Conservation (phyloP, 2,113 vertebrate genomes). For the Tricholaema leucomelas region DNA sequence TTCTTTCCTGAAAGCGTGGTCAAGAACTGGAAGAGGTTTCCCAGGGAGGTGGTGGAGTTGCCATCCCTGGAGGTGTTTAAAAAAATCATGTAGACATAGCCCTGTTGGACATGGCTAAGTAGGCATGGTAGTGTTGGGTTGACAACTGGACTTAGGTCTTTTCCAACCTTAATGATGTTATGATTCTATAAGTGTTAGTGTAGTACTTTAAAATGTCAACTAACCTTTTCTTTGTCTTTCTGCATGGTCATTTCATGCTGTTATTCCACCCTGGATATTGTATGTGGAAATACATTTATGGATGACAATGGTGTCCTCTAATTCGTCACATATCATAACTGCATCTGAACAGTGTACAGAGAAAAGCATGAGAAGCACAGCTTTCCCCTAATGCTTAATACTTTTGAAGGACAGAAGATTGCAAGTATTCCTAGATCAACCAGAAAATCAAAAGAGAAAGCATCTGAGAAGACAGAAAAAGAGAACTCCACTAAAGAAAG, state of each 20-base stretch:
- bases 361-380: constrained; percentile 71
- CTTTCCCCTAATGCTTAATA: constrained; percentile 5
- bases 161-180: no score
- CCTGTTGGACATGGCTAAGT: no score
- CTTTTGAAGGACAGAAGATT: constrained; percentile 72
- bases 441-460: constrained; percentile 77
- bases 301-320: neutral
- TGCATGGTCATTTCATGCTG: neutral
- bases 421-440: constrained; percentile 55
- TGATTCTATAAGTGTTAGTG: neutral
- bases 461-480: constrained; percentile 72
- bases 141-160: no score
- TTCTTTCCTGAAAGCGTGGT: no score
- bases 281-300: neutral
- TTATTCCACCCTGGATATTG: neutral
- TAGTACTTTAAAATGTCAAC: neutral
- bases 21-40: no score
- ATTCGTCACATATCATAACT: neutral
- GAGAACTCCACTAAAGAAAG: constrained; percentile 72
- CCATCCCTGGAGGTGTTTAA: no score
- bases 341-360: constrained; percentile 45
- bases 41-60: no score
- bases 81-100: no score
- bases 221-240: neutral
- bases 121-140: no score